Conservation (phyloP, 1,140 invertebrate species). For the Antheraea mylitta region DNA sequence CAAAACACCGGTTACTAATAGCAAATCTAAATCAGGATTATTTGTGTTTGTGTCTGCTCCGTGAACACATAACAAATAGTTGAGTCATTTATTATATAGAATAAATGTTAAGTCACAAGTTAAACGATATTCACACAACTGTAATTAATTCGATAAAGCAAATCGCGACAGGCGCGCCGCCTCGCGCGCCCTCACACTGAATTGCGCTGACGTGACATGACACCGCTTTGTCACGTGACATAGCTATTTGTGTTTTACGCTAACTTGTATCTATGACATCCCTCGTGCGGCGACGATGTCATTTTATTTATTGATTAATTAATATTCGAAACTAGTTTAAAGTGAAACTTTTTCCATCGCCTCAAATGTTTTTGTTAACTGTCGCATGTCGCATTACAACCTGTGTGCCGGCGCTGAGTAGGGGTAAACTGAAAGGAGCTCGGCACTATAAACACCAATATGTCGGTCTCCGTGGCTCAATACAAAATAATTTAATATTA, state of each 20-base stretch:
- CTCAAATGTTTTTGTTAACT: too few species aligned
- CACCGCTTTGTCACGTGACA: background rate
- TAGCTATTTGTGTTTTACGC: background rate
- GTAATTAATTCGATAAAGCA: background rate
- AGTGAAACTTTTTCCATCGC: too few species aligned
- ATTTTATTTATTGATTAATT: too few species aligned
- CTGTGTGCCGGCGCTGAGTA: too few species aligned
- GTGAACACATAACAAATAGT: background rate
- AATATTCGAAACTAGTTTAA: too few species aligned
- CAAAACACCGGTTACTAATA: too few species aligned
- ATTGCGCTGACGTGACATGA: background rate
- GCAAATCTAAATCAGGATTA: background rate
- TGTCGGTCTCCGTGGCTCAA: too few species aligned
- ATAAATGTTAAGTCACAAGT: slow-evolving; percentile 1
- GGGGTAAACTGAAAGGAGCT: too few species aligned
- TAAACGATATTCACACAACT: background rate
- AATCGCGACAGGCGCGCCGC: background rate
- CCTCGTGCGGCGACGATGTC: too few species aligned
- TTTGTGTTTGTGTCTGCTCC: background rate
- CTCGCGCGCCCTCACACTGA: background rate
- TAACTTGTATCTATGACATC: background rate
- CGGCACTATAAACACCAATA: too few species aligned
- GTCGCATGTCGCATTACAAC: too few species aligned
- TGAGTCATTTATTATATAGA: background rate
- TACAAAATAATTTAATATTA: too few species aligned